A percentile compares a stretch with the other conserved stretches of the same genome.
phyloP scores from a whole-genome alignment of 2,113 vertebrate genomes.

The Bos javanicus region DNA sequence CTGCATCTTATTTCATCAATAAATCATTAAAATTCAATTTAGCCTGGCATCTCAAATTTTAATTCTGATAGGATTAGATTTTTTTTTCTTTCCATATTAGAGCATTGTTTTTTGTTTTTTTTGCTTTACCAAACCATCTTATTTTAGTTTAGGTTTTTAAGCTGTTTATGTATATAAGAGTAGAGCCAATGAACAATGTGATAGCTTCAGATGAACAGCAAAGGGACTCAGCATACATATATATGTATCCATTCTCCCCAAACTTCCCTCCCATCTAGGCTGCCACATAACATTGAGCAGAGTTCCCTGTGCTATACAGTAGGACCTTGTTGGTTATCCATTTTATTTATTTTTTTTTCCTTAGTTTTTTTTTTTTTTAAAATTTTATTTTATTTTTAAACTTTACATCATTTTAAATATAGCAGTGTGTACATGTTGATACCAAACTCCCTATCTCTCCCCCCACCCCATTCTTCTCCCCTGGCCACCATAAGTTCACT shows the following conservation, averaged over 20 bases:
- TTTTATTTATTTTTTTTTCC: neutral
- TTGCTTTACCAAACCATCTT: neutral
- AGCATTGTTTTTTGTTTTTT: neutral
- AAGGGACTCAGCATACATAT: neutral
- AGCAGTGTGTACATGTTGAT: neutral
- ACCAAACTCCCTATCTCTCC: neutral
- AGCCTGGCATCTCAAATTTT: neutral
- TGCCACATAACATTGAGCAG: neutral
- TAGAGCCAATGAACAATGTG: neutral
- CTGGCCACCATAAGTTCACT: neutral
- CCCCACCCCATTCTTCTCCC: neutral
- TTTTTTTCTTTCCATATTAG: neutral
- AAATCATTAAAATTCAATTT: constrained; percentile 7
- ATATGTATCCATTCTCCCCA: neutral
- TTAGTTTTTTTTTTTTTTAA: too few relatives aligned
- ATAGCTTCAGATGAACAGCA: neutral
- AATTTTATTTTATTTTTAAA: too few relatives aligned
- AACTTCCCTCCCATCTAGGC: neutral
- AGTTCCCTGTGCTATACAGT: neutral
- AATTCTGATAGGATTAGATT: neutral
- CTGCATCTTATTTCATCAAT: neutral
- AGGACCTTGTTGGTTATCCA: neutral
- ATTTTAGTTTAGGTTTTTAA: neutral
- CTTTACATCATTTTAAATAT: neutral
- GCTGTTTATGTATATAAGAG: neutral